A percentile compares a stretch with the other conserved stretches of the same genome.
These are phyloP conservation scores for Gymnoscelis rufifasciata DNA, from an alignment of 2,888 invertebrate genomes.

Conservation along the genomic window DNA sequence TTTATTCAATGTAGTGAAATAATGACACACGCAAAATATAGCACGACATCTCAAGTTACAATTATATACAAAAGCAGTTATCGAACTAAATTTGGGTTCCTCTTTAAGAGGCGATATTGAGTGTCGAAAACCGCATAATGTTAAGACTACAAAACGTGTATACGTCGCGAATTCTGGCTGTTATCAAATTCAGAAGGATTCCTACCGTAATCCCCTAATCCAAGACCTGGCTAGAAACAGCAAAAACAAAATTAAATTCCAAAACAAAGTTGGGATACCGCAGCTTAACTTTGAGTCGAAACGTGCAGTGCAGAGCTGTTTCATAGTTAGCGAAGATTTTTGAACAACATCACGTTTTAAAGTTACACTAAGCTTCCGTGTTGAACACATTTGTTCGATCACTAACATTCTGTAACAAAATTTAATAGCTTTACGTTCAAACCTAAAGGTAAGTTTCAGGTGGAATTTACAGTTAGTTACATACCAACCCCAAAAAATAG, in stretches of 20 bases:
- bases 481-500: too few species aligned
- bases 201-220: background rate
- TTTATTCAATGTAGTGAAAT: too few species aligned
- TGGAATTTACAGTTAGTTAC: too few species aligned
- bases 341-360: conserved; percentile 3
- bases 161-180: background rate
- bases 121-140: too few species aligned
- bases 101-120: too few species aligned
- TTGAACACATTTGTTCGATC: background rate
- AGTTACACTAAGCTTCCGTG: background rate
- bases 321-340: conserved; percentile 5
- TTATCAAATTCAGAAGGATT: background rate
- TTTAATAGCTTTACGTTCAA: too few species aligned
- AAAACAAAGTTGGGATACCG: conserved; percentile 11
- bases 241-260: conserved; percentile 6
- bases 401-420: background rate
- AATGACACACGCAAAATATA: too few species aligned
- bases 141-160: too few species aligned
- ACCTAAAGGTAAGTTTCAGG: too few species aligned
- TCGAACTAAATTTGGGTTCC: too few species aligned
- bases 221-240: conserved; percentile 4
- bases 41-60: too few species aligned
- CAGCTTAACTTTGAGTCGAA: conserved; percentile 6
- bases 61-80: too few species aligned
- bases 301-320: conserved; percentile 3